Conservation (phyloP, 2,797 vertebrate genomes). For the Anableps anableps region DNA sequence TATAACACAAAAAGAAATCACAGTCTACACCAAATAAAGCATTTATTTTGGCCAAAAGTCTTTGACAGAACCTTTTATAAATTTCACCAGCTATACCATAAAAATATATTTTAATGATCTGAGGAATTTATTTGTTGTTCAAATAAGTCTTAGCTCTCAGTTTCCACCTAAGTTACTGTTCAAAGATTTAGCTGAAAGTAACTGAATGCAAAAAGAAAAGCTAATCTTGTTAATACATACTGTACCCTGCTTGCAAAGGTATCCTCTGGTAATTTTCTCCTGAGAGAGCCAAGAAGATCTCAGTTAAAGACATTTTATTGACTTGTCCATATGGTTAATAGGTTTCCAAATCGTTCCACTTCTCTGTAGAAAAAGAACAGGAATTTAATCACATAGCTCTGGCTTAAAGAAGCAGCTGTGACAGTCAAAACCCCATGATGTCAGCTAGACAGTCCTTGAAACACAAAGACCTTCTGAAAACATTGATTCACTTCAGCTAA, state of each 20-base stretch:
- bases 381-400: slow-evolving; percentile 74
- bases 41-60: neutral
- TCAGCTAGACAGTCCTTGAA: slow-evolving; percentile 74
- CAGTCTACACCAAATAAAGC: neutral
- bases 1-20: neutral
- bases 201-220: neutral
- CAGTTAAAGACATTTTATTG: slow-evolving; percentile 67
- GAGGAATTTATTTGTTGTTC: neutral
- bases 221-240: slow-evolving; percentile 8
- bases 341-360: slow-evolving; percentile 63
- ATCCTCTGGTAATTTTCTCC: slow-evolving; percentile 48
- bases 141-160: neutral
- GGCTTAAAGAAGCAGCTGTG: slow-evolving; percentile 64
- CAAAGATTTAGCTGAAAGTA: slow-evolving; percentile 21
- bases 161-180: slow-evolving; percentile 12
- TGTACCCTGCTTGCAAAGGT: slow-evolving; percentile 45
- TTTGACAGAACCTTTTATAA: neutral
- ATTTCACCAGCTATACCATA: neutral
- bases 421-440: slow-evolving; percentile 73
- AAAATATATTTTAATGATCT: too few species aligned
- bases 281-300: slow-evolving; percentile 44
- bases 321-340: slow-evolving; percentile 72
- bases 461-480: slow-evolving; percentile 70
- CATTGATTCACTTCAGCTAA: slow-evolving; percentile 66
- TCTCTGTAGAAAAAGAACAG: slow-evolving; percentile 66